Conservation (phyloP, 2,888 invertebrate species). For the Rapana venosa region DNA sequence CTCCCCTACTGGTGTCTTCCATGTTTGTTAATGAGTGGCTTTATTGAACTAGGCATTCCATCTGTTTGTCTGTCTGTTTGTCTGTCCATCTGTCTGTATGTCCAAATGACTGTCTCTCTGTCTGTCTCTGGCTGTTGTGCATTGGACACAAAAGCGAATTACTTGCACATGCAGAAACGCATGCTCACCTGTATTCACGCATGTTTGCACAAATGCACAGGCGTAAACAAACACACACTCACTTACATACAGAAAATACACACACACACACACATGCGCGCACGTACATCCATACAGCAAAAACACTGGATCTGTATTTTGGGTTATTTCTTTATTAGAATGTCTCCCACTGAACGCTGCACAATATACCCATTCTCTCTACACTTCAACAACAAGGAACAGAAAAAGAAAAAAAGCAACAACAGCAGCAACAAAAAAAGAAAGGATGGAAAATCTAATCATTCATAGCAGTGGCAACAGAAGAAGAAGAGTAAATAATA, state of each 20-base stretch:
- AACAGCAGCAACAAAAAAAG: too few species aligned
- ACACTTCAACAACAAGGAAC: too few species aligned
- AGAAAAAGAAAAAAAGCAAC: too few species aligned
- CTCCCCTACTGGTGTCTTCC: background rate
- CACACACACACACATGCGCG: too few species aligned
- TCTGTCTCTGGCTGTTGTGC: background rate
- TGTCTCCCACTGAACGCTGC: too few species aligned
- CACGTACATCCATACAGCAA: too few species aligned
- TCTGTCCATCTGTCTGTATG: background rate
- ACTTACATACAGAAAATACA: background rate
- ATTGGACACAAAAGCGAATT: background rate
- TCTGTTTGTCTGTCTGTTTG: background rate
- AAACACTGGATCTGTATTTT: too few species aligned
- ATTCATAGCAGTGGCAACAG: too few species aligned
- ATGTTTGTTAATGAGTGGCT: background rate
- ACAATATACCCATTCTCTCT: too few species aligned
- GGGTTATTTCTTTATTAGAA: too few species aligned
- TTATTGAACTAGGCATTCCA: background rate
- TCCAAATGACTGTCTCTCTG: background rate
- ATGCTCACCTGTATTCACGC: background rate
- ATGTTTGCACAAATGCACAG: background rate
- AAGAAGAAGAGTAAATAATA: too few species aligned
- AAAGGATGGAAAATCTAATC: too few species aligned
- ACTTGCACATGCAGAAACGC: background rate
- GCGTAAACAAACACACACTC: constrained; percentile 1